Evolutionary conservation across 64 coral and sea anemone genomes (phyloP).

Genomic region (Pocillopora verrucosa): DNA sequence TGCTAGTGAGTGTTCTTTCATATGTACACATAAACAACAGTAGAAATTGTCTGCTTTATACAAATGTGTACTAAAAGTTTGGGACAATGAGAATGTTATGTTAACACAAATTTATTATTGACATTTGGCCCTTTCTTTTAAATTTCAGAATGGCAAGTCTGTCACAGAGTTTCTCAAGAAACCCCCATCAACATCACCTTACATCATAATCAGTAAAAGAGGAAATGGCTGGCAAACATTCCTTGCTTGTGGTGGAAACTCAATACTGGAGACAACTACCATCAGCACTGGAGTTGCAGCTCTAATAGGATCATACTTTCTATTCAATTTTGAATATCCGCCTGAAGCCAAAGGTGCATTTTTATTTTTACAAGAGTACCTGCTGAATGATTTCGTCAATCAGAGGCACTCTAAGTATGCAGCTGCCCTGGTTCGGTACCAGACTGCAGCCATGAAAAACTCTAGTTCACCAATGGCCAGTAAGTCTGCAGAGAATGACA

Average conservation of each 20-base stretch:
- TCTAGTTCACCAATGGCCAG: not conserved
- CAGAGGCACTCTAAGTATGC: not conserved
- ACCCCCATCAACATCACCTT: constrained; percentile 9
- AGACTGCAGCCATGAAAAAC: constrained; percentile 22
- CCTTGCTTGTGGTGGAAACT: not conserved
- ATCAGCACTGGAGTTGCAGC: constrained; percentile 5
- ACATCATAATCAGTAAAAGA: not conserved
- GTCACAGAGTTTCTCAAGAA: constrained; percentile 6
- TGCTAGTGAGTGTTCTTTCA: too few relatives aligned
- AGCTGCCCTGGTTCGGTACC: constrained; percentile 4
- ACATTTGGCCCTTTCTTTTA: not conserved
- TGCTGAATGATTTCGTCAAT: not conserved
- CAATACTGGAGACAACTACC: not conserved
- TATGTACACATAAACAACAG: too few relatives aligned
- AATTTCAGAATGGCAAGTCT: constrained; percentile 31
- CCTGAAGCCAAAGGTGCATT: not conserved
- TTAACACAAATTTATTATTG: not conserved
- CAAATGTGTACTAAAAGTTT: too few relatives aligned
- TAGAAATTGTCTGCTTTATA: too few relatives aligned
- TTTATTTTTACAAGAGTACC: constrained; percentile 20
- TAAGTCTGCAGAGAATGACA: constrained; percentile 5
- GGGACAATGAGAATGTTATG: not conserved
- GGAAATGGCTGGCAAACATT: constrained; percentile 5
- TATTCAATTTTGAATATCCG: not conserved
- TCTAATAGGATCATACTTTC: not conserved